These are phyloP conservation scores for Oriolus oriolus DNA, from an alignment of 2,113 vertebrate genomes.

Conservation along the genomic window DNA sequence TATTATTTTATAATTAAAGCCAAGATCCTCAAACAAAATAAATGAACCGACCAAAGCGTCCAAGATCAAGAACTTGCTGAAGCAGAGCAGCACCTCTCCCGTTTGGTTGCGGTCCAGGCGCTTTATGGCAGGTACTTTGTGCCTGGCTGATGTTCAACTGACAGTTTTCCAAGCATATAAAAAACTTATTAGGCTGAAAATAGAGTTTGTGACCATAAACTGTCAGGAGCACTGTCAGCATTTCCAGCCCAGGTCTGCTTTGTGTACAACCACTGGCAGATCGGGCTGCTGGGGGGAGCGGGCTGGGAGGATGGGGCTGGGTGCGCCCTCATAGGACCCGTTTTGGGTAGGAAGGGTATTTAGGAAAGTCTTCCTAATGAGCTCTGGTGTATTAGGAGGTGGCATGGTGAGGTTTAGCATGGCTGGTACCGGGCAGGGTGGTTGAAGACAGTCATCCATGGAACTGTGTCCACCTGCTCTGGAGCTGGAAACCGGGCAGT, in stretches of 20 bases:
- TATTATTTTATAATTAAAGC: neutral
- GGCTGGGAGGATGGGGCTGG: neutral
- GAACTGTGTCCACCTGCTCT: neutral
- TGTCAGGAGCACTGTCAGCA: conserved; percentile 5
- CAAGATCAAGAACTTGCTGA: neutral
- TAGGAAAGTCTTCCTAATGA: neutral
- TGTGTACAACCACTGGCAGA: neutral
- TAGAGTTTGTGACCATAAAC: conserved; percentile 64
- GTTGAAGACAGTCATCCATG: accelerated
- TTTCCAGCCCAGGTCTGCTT: neutral
- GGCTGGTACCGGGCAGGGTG: neutral
- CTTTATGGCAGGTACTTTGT: conserved; percentile 64
- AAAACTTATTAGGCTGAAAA: conserved; percentile 72
- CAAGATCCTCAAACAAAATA: neutral
- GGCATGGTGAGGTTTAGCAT: accelerated
- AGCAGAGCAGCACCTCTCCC: conserved; percentile 5
- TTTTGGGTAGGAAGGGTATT: neutral
- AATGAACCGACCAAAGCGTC: neutral
- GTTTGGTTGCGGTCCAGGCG: neutral
- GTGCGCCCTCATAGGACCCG: accelerated
- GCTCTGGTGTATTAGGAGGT: neutral
- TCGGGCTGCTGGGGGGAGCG: neutral
- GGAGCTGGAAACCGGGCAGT: neutral
- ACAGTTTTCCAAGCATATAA: conserved; percentile 65
- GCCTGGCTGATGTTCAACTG: conserved; percentile 64